These are phyloP conservation scores for Mola mola DNA, from an alignment of 2,113 vertebrate genomes.

Conservation along the genomic window DNA sequence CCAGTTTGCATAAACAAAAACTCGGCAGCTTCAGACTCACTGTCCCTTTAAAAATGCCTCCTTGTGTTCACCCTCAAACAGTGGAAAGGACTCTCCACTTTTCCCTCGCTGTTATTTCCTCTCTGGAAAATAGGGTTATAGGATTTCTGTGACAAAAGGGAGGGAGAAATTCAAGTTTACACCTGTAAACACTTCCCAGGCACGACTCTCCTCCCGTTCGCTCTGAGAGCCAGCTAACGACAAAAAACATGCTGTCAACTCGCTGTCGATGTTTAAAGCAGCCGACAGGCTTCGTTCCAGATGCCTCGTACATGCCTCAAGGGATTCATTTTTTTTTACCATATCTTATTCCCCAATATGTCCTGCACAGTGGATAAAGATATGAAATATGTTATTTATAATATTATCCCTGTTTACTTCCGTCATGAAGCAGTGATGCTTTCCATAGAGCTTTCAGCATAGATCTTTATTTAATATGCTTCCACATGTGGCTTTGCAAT, in stretches of 20 bases:
- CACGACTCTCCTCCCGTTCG: not conserved
- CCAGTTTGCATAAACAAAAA: slow-evolving; percentile 12
- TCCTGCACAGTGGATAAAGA: slow-evolving; percentile 20
- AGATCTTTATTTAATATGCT: slow-evolving; percentile 26
- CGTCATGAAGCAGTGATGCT: slow-evolving; percentile 30
- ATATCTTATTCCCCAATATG: slow-evolving; percentile 51
- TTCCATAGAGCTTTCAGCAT: slow-evolving; percentile 36
- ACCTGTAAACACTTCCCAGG: slow-evolving; percentile 6
- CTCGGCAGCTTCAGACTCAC: slow-evolving; percentile 8
- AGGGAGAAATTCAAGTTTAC: slow-evolving; percentile 24
- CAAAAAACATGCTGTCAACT: slow-evolving; percentile 31
- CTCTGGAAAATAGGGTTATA: slow-evolving; percentile 29
- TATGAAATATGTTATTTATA: slow-evolving; percentile 42
- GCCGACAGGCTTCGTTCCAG: slow-evolving; percentile 39
- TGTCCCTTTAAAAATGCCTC: slow-evolving; percentile 21
- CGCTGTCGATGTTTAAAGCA: slow-evolving; percentile 21
- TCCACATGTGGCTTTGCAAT: not conserved
- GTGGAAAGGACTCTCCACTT: slow-evolving; percentile 10
- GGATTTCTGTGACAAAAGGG: slow-evolving; percentile 39
- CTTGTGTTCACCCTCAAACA: slow-evolving; percentile 31
- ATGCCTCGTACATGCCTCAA: slow-evolving; percentile 1
- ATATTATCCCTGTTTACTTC: slow-evolving; percentile 39
- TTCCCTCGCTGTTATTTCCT: slow-evolving; percentile 23
- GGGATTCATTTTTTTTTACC: slow-evolving; percentile 40
- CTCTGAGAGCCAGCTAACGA: slow-evolving; percentile 29